Conservation (phyloP, 2,888 invertebrate species). For the Hirtodrosophila duncani region DNA sequence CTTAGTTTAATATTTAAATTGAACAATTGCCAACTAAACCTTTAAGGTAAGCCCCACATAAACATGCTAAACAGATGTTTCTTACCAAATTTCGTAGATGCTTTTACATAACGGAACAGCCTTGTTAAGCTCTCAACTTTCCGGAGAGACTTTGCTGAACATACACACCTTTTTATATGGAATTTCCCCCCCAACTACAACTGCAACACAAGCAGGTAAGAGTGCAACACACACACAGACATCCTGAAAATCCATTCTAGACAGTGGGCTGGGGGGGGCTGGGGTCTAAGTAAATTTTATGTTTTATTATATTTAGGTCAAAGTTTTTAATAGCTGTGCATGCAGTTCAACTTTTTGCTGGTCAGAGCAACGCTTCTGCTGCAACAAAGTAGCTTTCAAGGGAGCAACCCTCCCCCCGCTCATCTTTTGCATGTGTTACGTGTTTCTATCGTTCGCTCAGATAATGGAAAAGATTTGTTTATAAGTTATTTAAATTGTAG, state of each 20-base stretch:
- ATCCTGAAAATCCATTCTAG: too few species aligned
- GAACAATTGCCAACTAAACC: too few species aligned
- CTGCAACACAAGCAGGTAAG: too few species aligned
- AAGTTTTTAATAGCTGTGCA: conserved; percentile 67
- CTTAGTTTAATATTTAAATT: too few species aligned
- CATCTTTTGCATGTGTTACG: conserved; percentile 11
- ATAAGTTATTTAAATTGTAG: conserved; percentile 42
- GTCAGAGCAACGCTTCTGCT: neutral
- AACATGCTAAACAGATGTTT: too few species aligned
- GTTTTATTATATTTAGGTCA: conserved; percentile 69
- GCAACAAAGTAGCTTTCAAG: conserved; percentile 33
- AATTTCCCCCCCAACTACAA: conserved; percentile 4
- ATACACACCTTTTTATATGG: conserved; percentile 11
- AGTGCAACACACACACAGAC: too few species aligned
- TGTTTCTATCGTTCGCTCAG: conserved; percentile 9
- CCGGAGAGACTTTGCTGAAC: conserved; percentile 9
- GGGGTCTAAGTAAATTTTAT: conserved; percentile 54
- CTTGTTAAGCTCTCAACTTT: conserved; percentile 6
- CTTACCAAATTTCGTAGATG: too few species aligned
- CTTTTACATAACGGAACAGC: conserved; percentile 1
- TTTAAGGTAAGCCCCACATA: too few species aligned
- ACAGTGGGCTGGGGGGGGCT: too few species aligned
- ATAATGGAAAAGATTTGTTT: conserved; percentile 53
- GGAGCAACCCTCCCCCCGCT: conserved; percentile 23
- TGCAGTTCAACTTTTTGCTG: conserved; percentile 37